Base-by-base conservation (phyloP, 1,140 invertebrate genomes). In the Brachionus calyciflorus region DNA sequence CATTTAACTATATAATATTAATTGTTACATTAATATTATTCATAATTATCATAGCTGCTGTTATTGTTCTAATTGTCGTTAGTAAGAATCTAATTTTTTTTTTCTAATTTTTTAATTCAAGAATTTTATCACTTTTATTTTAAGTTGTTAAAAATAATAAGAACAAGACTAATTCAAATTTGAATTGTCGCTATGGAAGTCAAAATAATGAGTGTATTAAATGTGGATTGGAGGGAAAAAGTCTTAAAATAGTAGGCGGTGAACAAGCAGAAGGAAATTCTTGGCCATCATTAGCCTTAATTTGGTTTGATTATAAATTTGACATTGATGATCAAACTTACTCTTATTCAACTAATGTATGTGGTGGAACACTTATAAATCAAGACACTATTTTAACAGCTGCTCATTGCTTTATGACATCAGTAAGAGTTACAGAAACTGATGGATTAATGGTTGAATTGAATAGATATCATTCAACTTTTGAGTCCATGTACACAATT, bases 291-390 rank as follows among this genome's bases (percentile, higher is more conserved):
- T 51, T 73, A 19, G 69, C 40, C 12, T 51, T 30, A 14, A 41
- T 73, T 5, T 12, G 12, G 30, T 73, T 73, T 55, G 51, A 41
- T 6, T 73, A 73, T 24, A 51, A 12, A 28, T 55, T 12, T 26
- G 9, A 21, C 3, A 30, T 6, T 14, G 21, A 33, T 14, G 37
- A 19, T 5, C 9, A 21, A 51, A 55, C 69, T 24, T n/a, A n/a
- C n/a, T n/a, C n/a, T n/a, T n/a, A n/a, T n/a, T n/a, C n/a, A n/a
- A n/a, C n/a, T n/a, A n/a, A n/a, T n/a, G 24, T 21, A 19, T 93
- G 92, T 81, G 91, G 91, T 12, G 92, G 90, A 53, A 90, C 88
- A 2, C 88, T 93, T 51, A 89, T 93, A 51, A 86, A 88, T 65
- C 86, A 87, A 9, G 87, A 90, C 79, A 89, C 89, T 14, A 88